Evolutionary conservation across 2,888 invertebrate species (phyloP), one percentile per base, ranked within the genome.

Genomic region (Podotricha telesiphe): DNA sequence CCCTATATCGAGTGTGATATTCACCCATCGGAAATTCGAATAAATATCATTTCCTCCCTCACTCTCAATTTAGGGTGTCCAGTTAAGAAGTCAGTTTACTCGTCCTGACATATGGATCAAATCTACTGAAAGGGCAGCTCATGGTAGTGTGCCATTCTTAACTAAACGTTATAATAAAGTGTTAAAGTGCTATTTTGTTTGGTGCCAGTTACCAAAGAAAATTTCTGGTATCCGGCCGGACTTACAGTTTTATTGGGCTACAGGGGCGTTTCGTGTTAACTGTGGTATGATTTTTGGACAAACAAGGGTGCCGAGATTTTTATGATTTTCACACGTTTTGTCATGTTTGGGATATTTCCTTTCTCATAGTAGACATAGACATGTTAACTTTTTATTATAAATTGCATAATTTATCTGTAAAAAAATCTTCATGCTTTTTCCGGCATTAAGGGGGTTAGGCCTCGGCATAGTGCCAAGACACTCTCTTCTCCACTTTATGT

Each of bases 61-160:
- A 83, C 86, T 86, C 87, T 86, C 87, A 86, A 86, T 87, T 87
- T 86, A 77, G 91, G 91, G 91, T 87, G 91, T 90, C 90, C 89
- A 88, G 88, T 89, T 87, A 88, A 90, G 88, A 85, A 86, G 88
- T 83, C 85, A 82, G 84, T 80, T 88, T 88, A 86, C 89, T 92
- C 87, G 87, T 90, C 86, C 84, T 83, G 79, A 88, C 92, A 89
- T 91, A 91, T 90, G 92, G 86, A 81, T 80, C 80, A 82, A 87
- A 91, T 91, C 83, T 83, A 82, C 82, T 80, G 80, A 78, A 83
- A 86, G 83, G 82, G 84, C 48, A 48, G 42, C 22, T 59, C 20
- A 62, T 28, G 48, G 34, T 7, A 4, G 1, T 13, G 37, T 13
- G 20, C 19, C 15, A 37, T 22, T 61, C 68, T 8, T 0, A 6